Percentiles rank a stretch among this genome's conserved stretches.
Conservation (phyloP, 2,888 invertebrate genomes). For the Auanema sp. region DNA sequence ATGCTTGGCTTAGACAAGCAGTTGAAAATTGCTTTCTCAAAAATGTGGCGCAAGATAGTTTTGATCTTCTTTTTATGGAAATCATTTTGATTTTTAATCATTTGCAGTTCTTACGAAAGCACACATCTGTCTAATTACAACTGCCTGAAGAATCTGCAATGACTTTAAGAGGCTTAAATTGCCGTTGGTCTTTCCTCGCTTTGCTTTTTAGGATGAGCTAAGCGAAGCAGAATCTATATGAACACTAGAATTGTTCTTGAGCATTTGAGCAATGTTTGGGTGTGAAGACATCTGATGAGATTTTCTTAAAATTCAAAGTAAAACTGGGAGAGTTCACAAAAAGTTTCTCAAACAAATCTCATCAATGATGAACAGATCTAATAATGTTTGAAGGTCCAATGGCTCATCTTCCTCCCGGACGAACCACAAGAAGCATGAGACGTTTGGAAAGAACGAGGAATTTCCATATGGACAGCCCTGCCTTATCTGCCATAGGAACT, state of each 20-base stretch:
- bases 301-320: not conserved
- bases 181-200: not conserved
- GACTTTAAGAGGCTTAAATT: slow-evolving; percentile 4
- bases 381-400: slow-evolving; percentile 1
- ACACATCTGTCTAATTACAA: not conserved
- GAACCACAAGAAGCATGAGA: slow-evolving; percentile 14
- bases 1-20: too few relatives aligned
- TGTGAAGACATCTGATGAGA: not conserved
- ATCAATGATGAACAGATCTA: not conserved
- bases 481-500: slow-evolving; percentile 14
- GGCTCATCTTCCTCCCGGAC: not conserved
- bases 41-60: too few relatives aligned
- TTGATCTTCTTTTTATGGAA: too few relatives aligned
- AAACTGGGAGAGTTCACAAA: not conserved
- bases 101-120: too few relatives aligned
- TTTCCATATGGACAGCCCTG: slow-evolving; percentile 19
- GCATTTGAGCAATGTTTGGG: not conserved
- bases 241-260: slow-evolving; percentile 3
- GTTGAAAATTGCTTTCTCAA: too few relatives aligned
- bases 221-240: not conserved
- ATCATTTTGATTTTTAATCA: too few relatives aligned
- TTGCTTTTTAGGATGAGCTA: slow-evolving; percentile 2
- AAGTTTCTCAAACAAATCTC: not conserved
- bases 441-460: slow-evolving; percentile 13
- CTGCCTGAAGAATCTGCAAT: not conserved